Percentiles rank a stretch among this genome's conserved stretches.
Conservation (phyloP, 2,888 invertebrate genomes). For the Polia nebulosa region DNA sequence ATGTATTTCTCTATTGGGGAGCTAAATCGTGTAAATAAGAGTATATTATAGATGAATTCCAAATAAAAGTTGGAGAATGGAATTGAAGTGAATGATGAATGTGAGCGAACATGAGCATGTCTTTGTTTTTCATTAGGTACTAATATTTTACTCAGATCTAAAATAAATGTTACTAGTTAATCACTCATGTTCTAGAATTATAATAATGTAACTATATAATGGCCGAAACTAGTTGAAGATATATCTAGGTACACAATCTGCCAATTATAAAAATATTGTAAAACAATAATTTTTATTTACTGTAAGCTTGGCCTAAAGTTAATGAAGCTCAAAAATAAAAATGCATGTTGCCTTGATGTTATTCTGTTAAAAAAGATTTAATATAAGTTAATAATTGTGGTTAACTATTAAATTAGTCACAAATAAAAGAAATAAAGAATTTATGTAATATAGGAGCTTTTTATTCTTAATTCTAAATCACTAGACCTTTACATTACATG, state of each 20-base stretch:
- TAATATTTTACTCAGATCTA: conserved; percentile 26
- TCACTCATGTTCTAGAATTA: conserved; percentile 20
- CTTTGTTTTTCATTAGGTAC: conserved; percentile 24
- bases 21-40: conserved; percentile 51
- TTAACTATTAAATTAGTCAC: conserved; percentile 64
- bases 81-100: conserved; percentile 36
- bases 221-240: conserved; percentile 42
- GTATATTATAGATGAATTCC: conserved; percentile 18
- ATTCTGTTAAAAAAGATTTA: conserved; percentile 73
- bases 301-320: conserved; percentile 36
- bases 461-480: conserved; percentile 41
- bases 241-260: not conserved
- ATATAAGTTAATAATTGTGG: conserved; percentile 70
- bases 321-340: conserved; percentile 49
- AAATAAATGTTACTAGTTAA: conserved; percentile 40
- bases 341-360: conserved; percentile 71
- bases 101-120: conserved; percentile 13
- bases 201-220: conserved; percentile 9
- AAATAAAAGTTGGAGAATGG: conserved; percentile 31
- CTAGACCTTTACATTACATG: too few relatives aligned
- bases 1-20: conserved; percentile 23
- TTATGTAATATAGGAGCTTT: conserved; percentile 51
- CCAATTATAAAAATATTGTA: conserved; percentile 25
- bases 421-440: conserved; percentile 60
- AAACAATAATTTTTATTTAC: conserved; percentile 29